These are phyloP conservation scores for Melinopterus prodromus DNA, from an alignment of 2,888 invertebrate genomes.

Conservation along the genomic window DNA sequence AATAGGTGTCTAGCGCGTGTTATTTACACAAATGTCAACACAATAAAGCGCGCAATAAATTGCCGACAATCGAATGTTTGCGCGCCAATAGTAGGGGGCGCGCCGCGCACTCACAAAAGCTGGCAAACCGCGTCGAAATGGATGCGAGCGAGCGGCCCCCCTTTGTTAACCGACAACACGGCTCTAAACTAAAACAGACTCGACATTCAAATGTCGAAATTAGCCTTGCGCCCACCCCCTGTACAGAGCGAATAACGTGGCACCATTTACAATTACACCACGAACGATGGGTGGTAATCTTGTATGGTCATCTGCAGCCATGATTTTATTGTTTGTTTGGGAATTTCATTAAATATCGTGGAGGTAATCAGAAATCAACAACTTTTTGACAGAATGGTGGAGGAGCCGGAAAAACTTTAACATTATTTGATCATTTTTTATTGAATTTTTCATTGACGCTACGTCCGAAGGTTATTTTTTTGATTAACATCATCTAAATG, in stretches of 20 bases:
- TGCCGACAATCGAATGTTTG: not conserved
- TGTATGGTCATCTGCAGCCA: not conserved
- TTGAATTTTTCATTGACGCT: too few species aligned
- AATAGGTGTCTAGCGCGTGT: not conserved
- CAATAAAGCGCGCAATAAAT: slow-evolving; percentile 4
- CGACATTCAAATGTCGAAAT: not conserved
- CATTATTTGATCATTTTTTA: too few species aligned
- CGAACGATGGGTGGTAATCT: not conserved
- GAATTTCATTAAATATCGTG: not conserved
- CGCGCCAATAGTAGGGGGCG: not conserved
- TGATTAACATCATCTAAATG: too few species aligned
- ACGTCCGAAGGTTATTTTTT: too few species aligned
- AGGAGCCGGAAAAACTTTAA: not conserved
- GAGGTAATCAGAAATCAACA: not conserved
- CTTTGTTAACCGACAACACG: not conserved
- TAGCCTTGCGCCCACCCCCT: not conserved
- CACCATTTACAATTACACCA: too few species aligned
- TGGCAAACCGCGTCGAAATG: not conserved
- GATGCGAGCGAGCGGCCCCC: not conserved
- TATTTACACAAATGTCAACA: slow-evolving; percentile 4
- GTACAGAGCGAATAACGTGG: not conserved
- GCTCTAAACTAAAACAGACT: not conserved
- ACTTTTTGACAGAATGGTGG: not conserved
- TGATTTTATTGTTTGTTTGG: not conserved
- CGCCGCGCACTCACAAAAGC: not conserved